A percentile compares a stretch with the other conserved stretches of the same genome.
Evolutionary conservation across 2,888 invertebrate species (phyloP).

Genomic region (Notocelia uddmanniana): DNA sequence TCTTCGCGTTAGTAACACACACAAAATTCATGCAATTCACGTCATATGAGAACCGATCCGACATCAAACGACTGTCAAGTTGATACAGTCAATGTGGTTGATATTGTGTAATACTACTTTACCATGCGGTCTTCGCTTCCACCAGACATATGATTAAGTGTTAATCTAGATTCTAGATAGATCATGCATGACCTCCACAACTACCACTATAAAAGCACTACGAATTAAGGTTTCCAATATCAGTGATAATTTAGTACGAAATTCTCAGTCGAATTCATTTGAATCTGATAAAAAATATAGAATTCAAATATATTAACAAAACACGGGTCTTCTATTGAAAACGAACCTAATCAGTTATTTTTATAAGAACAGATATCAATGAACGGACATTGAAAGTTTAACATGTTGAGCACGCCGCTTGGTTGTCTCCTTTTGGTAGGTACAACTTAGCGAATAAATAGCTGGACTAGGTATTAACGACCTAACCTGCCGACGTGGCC

Average conservation of each 20-base stretch:
- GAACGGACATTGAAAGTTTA: background rate
- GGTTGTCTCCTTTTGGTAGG: background rate
- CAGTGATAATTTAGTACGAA: background rate
- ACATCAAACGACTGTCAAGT: conserved; percentile 4
- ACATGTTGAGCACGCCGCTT: too few relatives aligned
- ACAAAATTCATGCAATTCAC: conserved; percentile 1
- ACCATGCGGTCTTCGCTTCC: background rate
- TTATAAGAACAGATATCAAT: background rate
- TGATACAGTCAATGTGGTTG: conserved; percentile 11
- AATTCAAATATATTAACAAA: background rate
- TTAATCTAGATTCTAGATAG: background rate
- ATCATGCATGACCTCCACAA: background rate
- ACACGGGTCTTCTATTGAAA: background rate
- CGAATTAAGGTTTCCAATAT: background rate
- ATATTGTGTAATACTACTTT: background rate
- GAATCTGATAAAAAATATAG: background rate
- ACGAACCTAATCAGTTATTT: background rate
- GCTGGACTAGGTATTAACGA: too few relatives aligned
- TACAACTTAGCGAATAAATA: background rate
- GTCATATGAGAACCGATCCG: background rate
- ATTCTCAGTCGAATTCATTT: background rate
- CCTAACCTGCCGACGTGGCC: too few relatives aligned
- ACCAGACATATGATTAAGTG: background rate
- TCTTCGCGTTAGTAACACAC: conserved; percentile 3
- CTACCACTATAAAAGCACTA: background rate